phyloP scores from a whole-genome alignment of 2,888 invertebrate species.

The Sicus ferrugineus region DNA sequence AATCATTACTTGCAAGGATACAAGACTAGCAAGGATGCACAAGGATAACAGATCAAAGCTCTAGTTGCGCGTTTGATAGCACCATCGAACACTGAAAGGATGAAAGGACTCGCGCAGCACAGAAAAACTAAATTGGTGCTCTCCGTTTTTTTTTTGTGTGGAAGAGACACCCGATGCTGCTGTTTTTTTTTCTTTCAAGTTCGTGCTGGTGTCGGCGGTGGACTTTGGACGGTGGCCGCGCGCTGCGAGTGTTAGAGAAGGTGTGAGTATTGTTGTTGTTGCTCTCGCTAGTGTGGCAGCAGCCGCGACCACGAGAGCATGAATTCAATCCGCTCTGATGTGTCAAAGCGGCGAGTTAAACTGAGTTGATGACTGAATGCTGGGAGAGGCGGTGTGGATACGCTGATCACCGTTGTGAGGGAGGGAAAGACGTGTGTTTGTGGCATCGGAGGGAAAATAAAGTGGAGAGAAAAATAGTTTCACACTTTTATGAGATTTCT shows the following conservation, averaged over 20 bases:
- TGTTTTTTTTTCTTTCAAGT: not conserved
- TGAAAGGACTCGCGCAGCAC: not conserved
- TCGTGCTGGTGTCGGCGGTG: not conserved
- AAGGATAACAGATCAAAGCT: conserved; percentile 30
- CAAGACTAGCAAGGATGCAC: not conserved
- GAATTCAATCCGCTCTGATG: conserved; percentile 20
- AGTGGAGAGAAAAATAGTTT: too few species aligned
- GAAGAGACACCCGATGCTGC: not conserved
- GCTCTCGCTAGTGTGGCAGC: not conserved
- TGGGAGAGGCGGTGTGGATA: too few species aligned
- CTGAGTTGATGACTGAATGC: too few species aligned
- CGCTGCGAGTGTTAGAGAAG: not conserved
- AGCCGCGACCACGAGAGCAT: conserved; percentile 14
- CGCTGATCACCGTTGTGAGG: too few species aligned
- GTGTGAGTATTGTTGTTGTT: not conserved
- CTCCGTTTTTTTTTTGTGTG: not conserved
- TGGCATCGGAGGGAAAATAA: too few species aligned
- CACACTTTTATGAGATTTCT: too few species aligned
- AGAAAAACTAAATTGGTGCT: not conserved
- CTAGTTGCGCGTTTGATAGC: conserved; percentile 28
- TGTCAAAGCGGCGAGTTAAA: too few species aligned
- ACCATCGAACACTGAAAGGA: conserved; percentile 4
- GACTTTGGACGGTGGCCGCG: not conserved
- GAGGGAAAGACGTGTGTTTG: too few species aligned
- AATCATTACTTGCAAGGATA: not conserved